These are phyloP conservation scores for Andrena bucephala DNA, from an alignment of 2,888 invertebrate genomes.

Conservation along the genomic window DNA sequence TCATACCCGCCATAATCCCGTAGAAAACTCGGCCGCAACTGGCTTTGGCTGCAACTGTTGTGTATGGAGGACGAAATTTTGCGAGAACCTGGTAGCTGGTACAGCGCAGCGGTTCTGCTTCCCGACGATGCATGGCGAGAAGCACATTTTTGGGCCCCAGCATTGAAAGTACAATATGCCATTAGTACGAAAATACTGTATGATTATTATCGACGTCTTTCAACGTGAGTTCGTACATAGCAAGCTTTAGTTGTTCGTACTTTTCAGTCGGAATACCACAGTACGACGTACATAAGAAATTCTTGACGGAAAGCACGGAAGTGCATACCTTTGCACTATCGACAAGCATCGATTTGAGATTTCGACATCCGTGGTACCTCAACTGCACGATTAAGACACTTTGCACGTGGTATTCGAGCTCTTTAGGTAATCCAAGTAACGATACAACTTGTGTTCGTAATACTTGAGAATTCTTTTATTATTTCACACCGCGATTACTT, in stretches of 20 bases:
- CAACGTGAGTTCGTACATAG: too few species aligned
- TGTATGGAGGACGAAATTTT: constrained; percentile 65
- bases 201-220: not conserved
- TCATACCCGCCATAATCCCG: not conserved
- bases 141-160: constrained; percentile 59
- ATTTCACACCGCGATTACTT: not conserved
- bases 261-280: constrained; percentile 70
- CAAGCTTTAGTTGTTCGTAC: not conserved
- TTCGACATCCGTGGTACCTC: constrained; percentile 67
- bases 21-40: constrained; percentile 66
- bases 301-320: constrained; percentile 64
- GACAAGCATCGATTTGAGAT: constrained; percentile 64
- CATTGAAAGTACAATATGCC: constrained; percentile 71
- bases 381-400: constrained; percentile 72
- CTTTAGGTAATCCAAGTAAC: constrained; percentile 59
- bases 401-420: constrained; percentile 65
- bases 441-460: not conserved
- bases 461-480: not conserved
- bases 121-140: constrained; percentile 69
- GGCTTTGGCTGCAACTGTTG: constrained; percentile 73
- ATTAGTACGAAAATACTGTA: constrained; percentile 56
- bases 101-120: constrained; percentile 36
- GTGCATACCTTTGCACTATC: constrained; percentile 70
- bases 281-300: constrained; percentile 67
- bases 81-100: constrained; percentile 19